A percentile compares a stretch with the other conserved stretches of the same genome.
Evolutionary conservation across 2,888 invertebrate species (phyloP).

Genomic region (Patella pellucida): DNA sequence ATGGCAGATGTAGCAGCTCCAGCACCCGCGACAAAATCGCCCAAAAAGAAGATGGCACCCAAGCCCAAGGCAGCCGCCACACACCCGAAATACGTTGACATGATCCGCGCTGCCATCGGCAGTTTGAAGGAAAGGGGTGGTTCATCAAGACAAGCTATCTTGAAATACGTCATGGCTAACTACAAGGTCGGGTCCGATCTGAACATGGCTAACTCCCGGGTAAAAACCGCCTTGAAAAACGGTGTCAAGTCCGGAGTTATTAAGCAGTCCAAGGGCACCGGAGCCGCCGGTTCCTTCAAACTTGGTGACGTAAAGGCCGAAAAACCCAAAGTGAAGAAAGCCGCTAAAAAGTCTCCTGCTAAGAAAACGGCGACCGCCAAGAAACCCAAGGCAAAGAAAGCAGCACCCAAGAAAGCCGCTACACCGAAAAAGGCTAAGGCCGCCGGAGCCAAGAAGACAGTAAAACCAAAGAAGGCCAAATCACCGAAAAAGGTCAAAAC

Average conservation of each 20-base stretch:
- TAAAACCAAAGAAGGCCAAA: constrained; percentile 51
- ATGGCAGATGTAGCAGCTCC: neutral
- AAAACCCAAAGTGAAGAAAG: constrained; percentile 57
- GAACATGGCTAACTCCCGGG: constrained; percentile 68
- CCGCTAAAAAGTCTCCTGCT: constrained; percentile 17
- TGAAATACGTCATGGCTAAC: constrained; percentile 44
- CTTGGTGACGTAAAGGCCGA: constrained; percentile 25
- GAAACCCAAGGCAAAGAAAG: constrained; percentile 23
- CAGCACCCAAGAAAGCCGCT: constrained; percentile 43
- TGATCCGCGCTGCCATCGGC: constrained; percentile 59
- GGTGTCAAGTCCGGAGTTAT: constrained; percentile 68
- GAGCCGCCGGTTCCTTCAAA: constrained; percentile 35
- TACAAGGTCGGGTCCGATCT: constrained; percentile 70
- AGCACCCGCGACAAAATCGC: neutral
- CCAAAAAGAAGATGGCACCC: neutral
- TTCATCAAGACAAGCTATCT: constrained; percentile 71
- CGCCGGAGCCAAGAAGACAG: constrained; percentile 53
- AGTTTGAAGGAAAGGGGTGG: constrained; percentile 71
- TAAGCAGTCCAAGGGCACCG: constrained; percentile 66
- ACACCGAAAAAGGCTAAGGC: constrained; percentile 55
- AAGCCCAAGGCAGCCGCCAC: too few species aligned
- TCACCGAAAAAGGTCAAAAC: constrained; percentile 62
- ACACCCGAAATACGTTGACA: too few species aligned
- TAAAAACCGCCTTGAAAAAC: constrained; percentile 69
- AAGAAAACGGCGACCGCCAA: constrained; percentile 26